These are phyloP conservation scores for Drosophila dives DNA, from an alignment of 2,888 invertebrate genomes.

Conservation along the genomic window DNA sequence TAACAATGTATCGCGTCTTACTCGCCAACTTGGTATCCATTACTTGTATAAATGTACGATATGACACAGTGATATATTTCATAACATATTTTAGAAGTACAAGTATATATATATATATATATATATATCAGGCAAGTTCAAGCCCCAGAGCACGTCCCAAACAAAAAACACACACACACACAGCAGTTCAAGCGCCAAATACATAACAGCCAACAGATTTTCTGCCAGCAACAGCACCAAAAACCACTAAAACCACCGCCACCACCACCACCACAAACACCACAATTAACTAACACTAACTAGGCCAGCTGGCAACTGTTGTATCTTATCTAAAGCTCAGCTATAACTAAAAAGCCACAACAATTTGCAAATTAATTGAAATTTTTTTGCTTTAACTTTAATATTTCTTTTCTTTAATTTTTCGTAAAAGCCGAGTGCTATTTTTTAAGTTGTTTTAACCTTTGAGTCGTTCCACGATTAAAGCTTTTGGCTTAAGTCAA, in stretches of 20 bases:
- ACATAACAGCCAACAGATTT: slow-evolving; percentile 25
- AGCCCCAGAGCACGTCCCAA: slow-evolving; percentile 79
- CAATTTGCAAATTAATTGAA: slow-evolving; percentile 67
- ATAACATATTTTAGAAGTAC: slow-evolving; percentile 68
- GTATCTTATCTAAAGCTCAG: slow-evolving; percentile 66
- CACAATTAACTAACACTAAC: slow-evolving; percentile 58
- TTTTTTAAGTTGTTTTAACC: slow-evolving; percentile 53
- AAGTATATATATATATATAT: slow-evolving; percentile 23
- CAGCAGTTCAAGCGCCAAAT: slow-evolving; percentile 38
- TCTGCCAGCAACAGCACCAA: slow-evolving; percentile 7
- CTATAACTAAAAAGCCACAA: slow-evolving; percentile 76
- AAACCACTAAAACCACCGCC: not conserved
- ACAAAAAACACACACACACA: slow-evolving; percentile 21
- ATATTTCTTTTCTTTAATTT: slow-evolving; percentile 13
- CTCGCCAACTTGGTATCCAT: slow-evolving; percentile 43
- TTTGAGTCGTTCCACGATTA: slow-evolving; percentile 82
- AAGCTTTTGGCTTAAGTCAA: slow-evolving; percentile 71
- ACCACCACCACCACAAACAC: slow-evolving; percentile 23
- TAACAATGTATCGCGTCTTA: slow-evolving; percentile 39
- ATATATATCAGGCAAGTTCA: slow-evolving; percentile 80
- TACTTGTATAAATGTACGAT: slow-evolving; percentile 84
- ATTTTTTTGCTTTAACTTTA: slow-evolving; percentile 21
- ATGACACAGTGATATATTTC: slow-evolving; percentile 84
- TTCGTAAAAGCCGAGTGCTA: slow-evolving; percentile 22
- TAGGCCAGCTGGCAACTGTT: slow-evolving; percentile 48